phyloP scores from a whole-genome alignment of 2,797 vertebrate species.

The Miichthys miiuy region DNA sequence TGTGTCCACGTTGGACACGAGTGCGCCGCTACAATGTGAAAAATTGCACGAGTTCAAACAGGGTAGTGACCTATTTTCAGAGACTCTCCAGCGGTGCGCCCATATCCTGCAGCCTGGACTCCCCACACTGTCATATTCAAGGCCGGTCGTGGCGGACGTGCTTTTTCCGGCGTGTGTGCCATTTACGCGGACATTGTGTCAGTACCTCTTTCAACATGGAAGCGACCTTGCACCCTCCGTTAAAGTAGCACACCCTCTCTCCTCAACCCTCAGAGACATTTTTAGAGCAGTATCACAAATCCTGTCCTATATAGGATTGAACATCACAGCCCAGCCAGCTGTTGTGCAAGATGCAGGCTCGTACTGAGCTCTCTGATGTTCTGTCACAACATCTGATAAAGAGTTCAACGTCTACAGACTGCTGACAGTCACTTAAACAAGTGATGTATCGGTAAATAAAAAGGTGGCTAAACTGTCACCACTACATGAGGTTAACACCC shows the following conservation, averaged over 20 bases:
- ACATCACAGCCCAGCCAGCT: constrained; percentile 67
- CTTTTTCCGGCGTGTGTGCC: constrained; percentile 43
- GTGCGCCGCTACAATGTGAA: constrained; percentile 26
- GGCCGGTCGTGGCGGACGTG: constrained; percentile 59
- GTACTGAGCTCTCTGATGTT: constrained; percentile 54
- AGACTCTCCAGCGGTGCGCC: constrained; percentile 65
- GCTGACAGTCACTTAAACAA: constrained; percentile 16
- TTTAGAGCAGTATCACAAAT: constrained; percentile 55
- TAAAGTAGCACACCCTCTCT: constrained; percentile 4
- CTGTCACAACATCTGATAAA: constrained; percentile 74
- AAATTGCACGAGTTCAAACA: constrained; percentile 64
- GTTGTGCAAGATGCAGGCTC: constrained; percentile 70
- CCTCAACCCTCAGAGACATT: constrained; percentile 22
- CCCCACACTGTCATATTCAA: constrained; percentile 35
- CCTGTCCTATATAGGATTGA: constrained; percentile 43
- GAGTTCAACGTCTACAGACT: constrained; percentile 68
- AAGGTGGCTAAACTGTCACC: constrained; percentile 4
- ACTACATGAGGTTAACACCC: background rate
- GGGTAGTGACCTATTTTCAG: constrained; percentile 81
- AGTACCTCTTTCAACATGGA: constrained; percentile 1
- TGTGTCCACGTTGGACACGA: constrained; percentile 33
- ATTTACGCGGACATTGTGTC: constrained; percentile 46
- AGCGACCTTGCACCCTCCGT: constrained; percentile 30
- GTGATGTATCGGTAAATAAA: constrained; percentile 45
- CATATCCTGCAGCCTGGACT: constrained; percentile 45